Base-by-base conservation (phyloP, 1,140 invertebrate species). In the Tetranychus urticae region DNA sequence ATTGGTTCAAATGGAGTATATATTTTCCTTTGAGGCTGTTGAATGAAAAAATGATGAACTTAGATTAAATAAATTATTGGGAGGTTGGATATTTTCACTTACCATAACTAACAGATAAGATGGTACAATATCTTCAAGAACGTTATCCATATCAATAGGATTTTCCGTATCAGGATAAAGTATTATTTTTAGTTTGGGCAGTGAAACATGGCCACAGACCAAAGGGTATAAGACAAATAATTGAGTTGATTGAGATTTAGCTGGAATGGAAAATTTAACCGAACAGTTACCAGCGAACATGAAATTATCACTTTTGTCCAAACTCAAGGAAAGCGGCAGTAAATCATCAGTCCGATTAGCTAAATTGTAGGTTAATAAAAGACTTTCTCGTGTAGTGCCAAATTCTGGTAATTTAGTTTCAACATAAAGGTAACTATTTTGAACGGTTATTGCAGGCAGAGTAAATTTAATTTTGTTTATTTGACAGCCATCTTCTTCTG, bases 291-390 rank as follows among this genome's bases (percentile, higher is more conserved):
- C 88, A 66, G 86, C 79, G 75, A 85, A 90, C 84, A 90, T 88
- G 68, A 90, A 91, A 12, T 80, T 81, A 70, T 90, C 86, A 65
- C 79, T 85, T 1, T 81, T 80, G 65, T 89, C 85, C 74, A 90
- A 82, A 59, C 75, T 78, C 13, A 88, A 70, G 62, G 79, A 78
- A 12, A 90, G 72, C 56, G 84, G 81, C 56, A 86, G 77, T 10
- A 86, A 78, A 62, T 77, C 77, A 35, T 77, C 74, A 0, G 83
- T 82, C 62, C 80, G 78, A 71, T 88, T 89, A 64, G 77, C 75
- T 56, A 91, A 72, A 56, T 75, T 77, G 69, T 87, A 88, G 39
- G 77, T 78, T 8, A 85, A 62, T 14, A 70, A 68, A 55, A 77
- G 65, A 4, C 72, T 68, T 13, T 79, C 82, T 52, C 81, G 78